Percentiles rank a stretch among this genome's conserved stretches.
Evolutionary conservation across 1,140 invertebrate genomes (phyloP).

Genomic region (Microvelia longipes): DNA sequence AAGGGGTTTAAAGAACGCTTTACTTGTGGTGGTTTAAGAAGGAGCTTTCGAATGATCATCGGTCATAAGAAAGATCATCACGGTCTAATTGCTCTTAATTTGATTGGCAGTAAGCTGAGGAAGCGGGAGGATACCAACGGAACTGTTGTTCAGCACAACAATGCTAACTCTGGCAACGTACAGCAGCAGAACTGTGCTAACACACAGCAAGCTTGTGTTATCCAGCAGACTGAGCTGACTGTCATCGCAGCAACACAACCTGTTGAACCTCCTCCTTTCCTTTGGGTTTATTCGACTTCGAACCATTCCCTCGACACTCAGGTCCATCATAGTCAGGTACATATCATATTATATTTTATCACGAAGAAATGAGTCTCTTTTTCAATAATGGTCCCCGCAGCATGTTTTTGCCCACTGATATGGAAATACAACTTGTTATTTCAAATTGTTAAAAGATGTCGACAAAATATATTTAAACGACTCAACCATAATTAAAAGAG

Average conservation of each 20-base stretch:
- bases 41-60: conserved; percentile 37
- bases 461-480: too few relatives aligned
- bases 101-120: conserved; percentile 71
- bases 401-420: too few relatives aligned
- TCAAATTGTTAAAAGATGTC: too few relatives aligned
- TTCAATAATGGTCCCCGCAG: too few relatives aligned
- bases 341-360: too few relatives aligned
- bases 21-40: conserved; percentile 23
- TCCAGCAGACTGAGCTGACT: conserved; percentile 11
- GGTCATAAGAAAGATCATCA: conserved; percentile 45
- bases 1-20: conserved; percentile 22
- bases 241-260: conserved; percentile 14
- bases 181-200: conserved; percentile 16
- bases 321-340: conserved; percentile 1
- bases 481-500: too few relatives aligned
- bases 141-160: conserved; percentile 18
- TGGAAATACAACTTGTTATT: too few relatives aligned
- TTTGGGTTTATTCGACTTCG: conserved; percentile 64
- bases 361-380: too few relatives aligned
- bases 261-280: conserved; percentile 40
- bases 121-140: conserved; percentile 49
- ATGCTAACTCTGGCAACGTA: conserved; percentile 16
- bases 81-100: conserved; percentile 61
- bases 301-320: conserved; percentile 36
- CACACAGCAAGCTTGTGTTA: conserved; percentile 7